Base-by-base conservation (phyloP, 2,797 vertebrate species). In the Pagetopsis macropterus region DNA sequence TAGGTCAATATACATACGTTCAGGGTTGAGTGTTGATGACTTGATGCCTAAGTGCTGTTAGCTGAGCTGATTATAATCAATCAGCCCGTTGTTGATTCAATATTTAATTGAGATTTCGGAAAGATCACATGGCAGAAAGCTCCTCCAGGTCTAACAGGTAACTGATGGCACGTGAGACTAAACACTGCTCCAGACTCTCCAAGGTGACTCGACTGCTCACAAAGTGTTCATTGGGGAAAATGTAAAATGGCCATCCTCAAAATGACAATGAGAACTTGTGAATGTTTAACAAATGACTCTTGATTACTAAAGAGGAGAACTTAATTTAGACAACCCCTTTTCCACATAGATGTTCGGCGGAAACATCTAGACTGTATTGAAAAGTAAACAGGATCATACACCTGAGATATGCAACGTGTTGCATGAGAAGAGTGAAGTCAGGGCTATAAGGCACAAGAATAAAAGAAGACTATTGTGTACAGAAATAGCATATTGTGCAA, bases 1-100 rank as follows among this genome's bases (percentile, higher is more conserved):
- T 90, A 91, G 92, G 91, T 89, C 91, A 86, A 87, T 84, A 89
- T 85, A 93, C 92, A 95, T 83, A 37, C 33, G 81, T 87, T 88
- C 88, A 92, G 78, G 80, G 81, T 89, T 88, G 91, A 71, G 81
- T 82, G 74, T 80, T 71, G 80, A 90, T 87, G 89, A 89, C 79
- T 82, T 76, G 57, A 76, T 75, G 78, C 62, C 64, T 84, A 85
- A 89, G 88, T 86, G 83, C 83, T 73, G 81, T 88, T 85, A 85
- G 58, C 57, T 72, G 64, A 83, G 86, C 83, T 88, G 74, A 75
- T 89, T 82, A 80, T 64, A 78, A 56, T 4, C 13, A 31, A 37
- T 86, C 72, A 85, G 81, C 70, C 49, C 12, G 52, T 75, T 40
- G 41, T 63, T 75, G 31, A 65, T 68, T 63, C 19, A 70, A 74